These are phyloP conservation scores for Phymastichus coffea DNA, from an alignment of 1,140 invertebrate genomes.

Conservation along the genomic window DNA sequence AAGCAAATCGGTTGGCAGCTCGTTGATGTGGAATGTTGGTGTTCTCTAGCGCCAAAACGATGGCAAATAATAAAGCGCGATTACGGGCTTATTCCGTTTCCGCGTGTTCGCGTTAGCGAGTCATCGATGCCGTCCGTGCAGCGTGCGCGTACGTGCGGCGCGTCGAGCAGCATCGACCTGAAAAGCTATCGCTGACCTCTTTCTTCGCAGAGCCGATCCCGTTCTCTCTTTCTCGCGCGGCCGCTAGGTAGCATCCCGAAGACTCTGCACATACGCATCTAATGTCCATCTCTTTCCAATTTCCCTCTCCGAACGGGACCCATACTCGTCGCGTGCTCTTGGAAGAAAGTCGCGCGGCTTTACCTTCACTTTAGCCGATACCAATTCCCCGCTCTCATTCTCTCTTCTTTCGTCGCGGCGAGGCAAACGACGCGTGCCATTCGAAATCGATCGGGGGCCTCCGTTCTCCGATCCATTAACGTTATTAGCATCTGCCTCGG, in stretches of 20 bases:
- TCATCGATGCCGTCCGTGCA: background rate
- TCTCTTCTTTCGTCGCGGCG: too few relatives aligned
- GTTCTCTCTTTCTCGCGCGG: conserved; percentile 14
- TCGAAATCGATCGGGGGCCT: too few relatives aligned
- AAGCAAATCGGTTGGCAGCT: too few relatives aligned
- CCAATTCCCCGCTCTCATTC: too few relatives aligned
- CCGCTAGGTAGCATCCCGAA: too few relatives aligned
- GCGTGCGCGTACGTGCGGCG: too few relatives aligned
- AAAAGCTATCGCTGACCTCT: conserved; percentile 14
- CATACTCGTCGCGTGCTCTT: background rate
- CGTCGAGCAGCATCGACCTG: conserved; percentile 6
- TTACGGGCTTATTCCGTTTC: too few relatives aligned
- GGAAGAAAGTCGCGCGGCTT: conserved; percentile 20
- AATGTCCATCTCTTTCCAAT: background rate
- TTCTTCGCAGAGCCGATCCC: conserved; percentile 10
- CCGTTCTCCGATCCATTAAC: too few relatives aligned
- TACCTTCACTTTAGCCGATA: conserved; percentile 2
- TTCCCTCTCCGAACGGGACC: background rate
- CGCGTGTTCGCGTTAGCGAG: background rate
- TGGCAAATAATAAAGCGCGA: too few relatives aligned
- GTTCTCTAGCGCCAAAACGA: too few relatives aligned
- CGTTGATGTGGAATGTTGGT: background rate
- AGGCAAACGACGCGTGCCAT: too few relatives aligned
- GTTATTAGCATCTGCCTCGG: too few relatives aligned
- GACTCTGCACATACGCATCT: background rate